Evolutionary conservation across 2,113 vertebrate species (phyloP).

Genomic region (Athene noctua): DNA sequence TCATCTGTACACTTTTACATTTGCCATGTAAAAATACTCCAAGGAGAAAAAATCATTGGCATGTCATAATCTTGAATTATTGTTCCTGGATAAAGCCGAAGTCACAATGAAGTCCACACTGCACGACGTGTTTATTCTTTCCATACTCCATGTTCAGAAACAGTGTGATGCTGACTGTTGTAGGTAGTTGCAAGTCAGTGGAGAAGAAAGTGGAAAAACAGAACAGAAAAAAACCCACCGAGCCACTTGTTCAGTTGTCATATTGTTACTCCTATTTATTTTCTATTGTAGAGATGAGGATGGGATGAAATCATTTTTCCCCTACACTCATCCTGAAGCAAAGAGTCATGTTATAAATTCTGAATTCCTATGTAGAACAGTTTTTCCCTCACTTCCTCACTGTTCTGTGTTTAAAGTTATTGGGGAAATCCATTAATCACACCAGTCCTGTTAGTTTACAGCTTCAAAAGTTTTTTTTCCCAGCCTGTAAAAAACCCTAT

Average conservation of each 20-base stretch:
- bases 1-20: not conserved
- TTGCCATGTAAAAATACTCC: not conserved
- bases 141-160: not conserved
- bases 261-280: not conserved
- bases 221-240: not conserved
- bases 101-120: not conserved
- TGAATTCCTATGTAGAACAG: not conserved
- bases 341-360: not conserved
- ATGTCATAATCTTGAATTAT: not conserved
- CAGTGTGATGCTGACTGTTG: not conserved
- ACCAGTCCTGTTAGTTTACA: not conserved
- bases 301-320: not conserved
- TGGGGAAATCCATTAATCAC: not conserved
- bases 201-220: not conserved
- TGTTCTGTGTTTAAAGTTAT: not conserved
- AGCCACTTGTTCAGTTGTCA: not conserved
- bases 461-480: not conserved
- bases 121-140: not conserved
- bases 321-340: not conserved
- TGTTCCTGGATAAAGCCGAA: not conserved
- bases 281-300: not conserved
- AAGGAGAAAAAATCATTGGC: not conserved
- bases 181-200: not conserved
- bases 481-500: not conserved
- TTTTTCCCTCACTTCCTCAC: not conserved